Evolutionary conservation across 2,113 vertebrate species (phyloP).

Genomic region (Cebidichthys violaceus): DNA sequence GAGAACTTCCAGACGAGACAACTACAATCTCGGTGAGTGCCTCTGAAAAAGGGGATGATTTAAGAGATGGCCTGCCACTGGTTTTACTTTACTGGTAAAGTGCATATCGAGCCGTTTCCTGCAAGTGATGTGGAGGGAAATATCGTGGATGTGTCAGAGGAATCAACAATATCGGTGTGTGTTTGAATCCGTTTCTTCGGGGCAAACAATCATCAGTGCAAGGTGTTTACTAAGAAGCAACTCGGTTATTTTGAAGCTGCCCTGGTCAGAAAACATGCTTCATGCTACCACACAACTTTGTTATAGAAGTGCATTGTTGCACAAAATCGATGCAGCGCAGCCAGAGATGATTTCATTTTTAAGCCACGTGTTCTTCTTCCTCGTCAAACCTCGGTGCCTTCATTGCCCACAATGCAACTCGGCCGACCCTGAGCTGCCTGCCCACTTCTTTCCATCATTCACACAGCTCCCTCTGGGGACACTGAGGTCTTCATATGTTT

Average conservation of each 20-base stretch:
- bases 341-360: neutral
- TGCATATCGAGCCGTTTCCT: slow-evolving; percentile 50
- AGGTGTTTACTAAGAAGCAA: neutral
- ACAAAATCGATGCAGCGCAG: neutral
- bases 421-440: neutral
- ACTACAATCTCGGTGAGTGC: slow-evolving; percentile 85
- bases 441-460: neutral
- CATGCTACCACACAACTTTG: neutral
- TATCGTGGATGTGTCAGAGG: slow-evolving; percentile 1
- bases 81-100: slow-evolving; percentile 59
- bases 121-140: slow-evolving; percentile 44
- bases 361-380: neutral
- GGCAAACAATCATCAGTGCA: neutral
- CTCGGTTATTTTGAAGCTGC: neutral
- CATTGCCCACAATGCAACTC: slow-evolving; percentile 2
- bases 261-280: neutral
- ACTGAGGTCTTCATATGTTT: neutral
- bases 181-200: slow-evolving; percentile 19
- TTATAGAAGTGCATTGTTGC: neutral
- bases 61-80: slow-evolving; percentile 70
- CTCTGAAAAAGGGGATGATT: slow-evolving; percentile 76
- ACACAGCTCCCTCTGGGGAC: neutral
- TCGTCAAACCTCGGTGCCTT: neutral
- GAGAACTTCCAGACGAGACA: slow-evolving; percentile 85
- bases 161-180: slow-evolving; percentile 3